Base-by-base conservation (phyloP, 2,797 vertebrate genomes). In the Botia kubotai region DNA sequence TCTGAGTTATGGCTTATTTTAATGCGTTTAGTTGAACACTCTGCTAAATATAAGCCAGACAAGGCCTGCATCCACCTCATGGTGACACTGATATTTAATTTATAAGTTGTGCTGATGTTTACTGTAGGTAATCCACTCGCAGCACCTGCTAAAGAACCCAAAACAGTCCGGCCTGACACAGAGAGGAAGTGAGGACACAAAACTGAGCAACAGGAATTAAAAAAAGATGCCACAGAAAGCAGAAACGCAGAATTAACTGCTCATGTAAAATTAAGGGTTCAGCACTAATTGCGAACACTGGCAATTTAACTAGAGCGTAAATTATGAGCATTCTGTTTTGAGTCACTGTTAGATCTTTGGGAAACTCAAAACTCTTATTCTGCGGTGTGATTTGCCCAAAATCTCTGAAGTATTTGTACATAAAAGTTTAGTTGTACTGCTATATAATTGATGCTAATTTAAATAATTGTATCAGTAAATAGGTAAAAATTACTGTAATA, bases 51-150 rank as follows among this genome's bases (percentile, higher is more conserved):
- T 16, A 26, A 55, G 6, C 57, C 39, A 33, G 26, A 26, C 8
- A 43, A 75, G 21, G 43, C 29, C 52, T 50, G 17, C 55, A 43
- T 17, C 55, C 53, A 43, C 55, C 57, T 65, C 55, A 36, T 75
- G 77, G 46, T 50, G 57, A 43, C 29, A 33, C 43, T 46, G 39
- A 79, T 79, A 75, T 62, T 69, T 79, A 43, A 82, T 82, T 71
- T 81, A 75, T 75, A 71, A 21, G 16, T 55, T 53, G 36, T 69
- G 48, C 50, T 50, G 14, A 36, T 69, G 70, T 70, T 79, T 71
- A 48, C 77, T 75, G 12, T 79, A 43, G 21, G 46, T 6, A 23
- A 71, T 57, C 50, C 19, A 55, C 16, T 67, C 60, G 46, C 6
- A n/a, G 43, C 21, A 46, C 3, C 19, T 43, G 62, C 4, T 11